Evolutionary conservation across 2,113 vertebrate species (phyloP), one percentile per base, ranked within the genome.

Genomic region (Jacana jacana): DNA sequence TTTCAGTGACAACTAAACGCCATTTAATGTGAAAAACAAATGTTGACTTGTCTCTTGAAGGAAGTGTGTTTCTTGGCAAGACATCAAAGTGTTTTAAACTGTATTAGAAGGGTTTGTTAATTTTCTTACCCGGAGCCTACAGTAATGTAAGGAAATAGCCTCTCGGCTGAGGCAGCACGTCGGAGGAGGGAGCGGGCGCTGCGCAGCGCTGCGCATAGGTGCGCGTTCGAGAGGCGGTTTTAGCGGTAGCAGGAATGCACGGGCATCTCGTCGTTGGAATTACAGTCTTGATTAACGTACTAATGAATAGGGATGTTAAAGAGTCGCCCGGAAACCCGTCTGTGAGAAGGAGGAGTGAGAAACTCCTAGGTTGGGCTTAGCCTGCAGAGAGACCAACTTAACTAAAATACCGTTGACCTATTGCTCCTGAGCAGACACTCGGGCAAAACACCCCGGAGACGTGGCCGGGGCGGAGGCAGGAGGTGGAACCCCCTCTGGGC

Each of bases 11-110:
- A 98, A 98, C 97, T 98, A 98, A 98, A 98, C 63, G 97, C 97
- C 98, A 98, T 98, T 98, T 98, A 98, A 98, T 98, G 98, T 97
- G 98, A 98, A 98, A 98, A 98, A 98, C 98, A 98, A 98, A 98
- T 98, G 98, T 98, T 98, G 98, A 98, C 98, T 98, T 98, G 97
- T 98, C 97, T 98, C 95, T 98, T 97, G 97, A 98, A 98, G 97
- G 97, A 98, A 98, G 96, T 90, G 90, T 96, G 97, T 97, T 98
- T 98, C 97, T 97, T 98, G 97, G 98, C 98, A 97, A 98, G 97
- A 97, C 97, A 97, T 98, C 98, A 98, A 98, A 98, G 98, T 98
- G 92, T 95, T 98, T 97, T 97, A 95, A 97, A 97, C 96, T 94
- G 96, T 97, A 90, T 96, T 98, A 91, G 91, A 71, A 95, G 95